Evolutionary conservation across 2,113 vertebrate species (phyloP).

Genomic region (Epinephelus fuscoguttatus): DNA sequence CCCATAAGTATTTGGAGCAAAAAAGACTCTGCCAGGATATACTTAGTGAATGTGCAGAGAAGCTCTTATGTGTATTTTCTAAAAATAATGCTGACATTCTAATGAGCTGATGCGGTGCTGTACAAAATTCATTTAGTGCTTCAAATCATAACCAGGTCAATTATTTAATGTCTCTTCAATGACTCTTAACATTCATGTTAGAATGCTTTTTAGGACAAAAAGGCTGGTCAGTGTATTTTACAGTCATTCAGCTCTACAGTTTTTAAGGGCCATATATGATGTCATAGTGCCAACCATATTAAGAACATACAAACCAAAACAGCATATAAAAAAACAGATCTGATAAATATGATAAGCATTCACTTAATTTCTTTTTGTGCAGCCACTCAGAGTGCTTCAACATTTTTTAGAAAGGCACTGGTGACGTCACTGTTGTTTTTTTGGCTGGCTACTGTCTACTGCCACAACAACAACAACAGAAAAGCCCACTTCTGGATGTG

Average conservation of each 20-base stretch:
- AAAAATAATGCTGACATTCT: neutral
- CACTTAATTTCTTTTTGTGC: too few species aligned
- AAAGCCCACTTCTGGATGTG: too few species aligned
- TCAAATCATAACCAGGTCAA: neutral
- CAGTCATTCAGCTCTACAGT: neutral
- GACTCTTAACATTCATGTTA: neutral
- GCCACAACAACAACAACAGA: too few species aligned
- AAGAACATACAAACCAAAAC: neutral
- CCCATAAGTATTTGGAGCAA: neutral
- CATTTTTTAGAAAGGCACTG: too few species aligned
- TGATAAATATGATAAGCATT: neutral
- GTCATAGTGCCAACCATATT: neutral
- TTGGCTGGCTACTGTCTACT: too few species aligned
- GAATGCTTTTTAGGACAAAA: neutral
- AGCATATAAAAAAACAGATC: neutral
- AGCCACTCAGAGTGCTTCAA: too few species aligned
- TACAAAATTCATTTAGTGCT: constrained; percentile 1
- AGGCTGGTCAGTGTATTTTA: neutral
- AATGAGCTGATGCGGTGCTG: neutral
- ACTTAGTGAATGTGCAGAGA: neutral
- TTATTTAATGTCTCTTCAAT: neutral
- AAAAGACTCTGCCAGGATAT: neutral
- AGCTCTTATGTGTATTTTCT: neutral
- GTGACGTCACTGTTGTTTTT: too few species aligned
- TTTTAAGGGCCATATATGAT: neutral